Evolutionary conservation across 2,113 vertebrate species (phyloP), one percentile per base, ranked within the genome.

Genomic region (Elephas maximus): DNA sequence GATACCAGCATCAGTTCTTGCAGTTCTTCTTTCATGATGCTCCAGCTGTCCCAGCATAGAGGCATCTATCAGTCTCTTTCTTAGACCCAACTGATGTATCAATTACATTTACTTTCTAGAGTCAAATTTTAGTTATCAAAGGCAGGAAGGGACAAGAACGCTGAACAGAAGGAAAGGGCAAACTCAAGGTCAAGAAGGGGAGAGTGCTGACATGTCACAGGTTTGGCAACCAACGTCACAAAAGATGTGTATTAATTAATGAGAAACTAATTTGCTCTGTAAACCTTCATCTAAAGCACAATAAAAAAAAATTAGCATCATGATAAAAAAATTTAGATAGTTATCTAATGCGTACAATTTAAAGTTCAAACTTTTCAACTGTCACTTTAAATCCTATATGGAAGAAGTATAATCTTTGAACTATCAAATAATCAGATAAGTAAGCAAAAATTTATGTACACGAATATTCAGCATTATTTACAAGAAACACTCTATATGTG

Each of bases 321-420:
- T n/a, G 11, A 77, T 76, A 8, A 24, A 73, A 92, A 62, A 2
- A 74, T 12, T 12, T 33, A 73, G n/a, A 81, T 60, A 0, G 2
- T 26, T 26, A 79, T 86, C 88, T 94, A 84, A 79, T 57, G 28
- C 63, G 76, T 81, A 67, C 3, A 73, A 60, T 37, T 92, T 79
- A 71, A 94, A 95, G 60, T 87, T 93, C 28, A 80, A 94, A 87
- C 26, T 95, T 41, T 44, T 88, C 20, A 96, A 74, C 2, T 94
- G 74, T 28, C 76, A 90, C 45, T 83, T 69, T 92, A 62, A 83
- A 82, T 69, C 67, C 63, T 77, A 51, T 28, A 93, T 82, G 48
- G 91, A 91, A 6, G 48, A 85, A 83, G 62, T 62, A 80, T 65
- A 93, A 67, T 92, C 86, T 86, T 83, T 79, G 33, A 85, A 91